Conservation (phyloP, 2,888 invertebrate genomes). For the Caenorhabditis japonica region DNA sequence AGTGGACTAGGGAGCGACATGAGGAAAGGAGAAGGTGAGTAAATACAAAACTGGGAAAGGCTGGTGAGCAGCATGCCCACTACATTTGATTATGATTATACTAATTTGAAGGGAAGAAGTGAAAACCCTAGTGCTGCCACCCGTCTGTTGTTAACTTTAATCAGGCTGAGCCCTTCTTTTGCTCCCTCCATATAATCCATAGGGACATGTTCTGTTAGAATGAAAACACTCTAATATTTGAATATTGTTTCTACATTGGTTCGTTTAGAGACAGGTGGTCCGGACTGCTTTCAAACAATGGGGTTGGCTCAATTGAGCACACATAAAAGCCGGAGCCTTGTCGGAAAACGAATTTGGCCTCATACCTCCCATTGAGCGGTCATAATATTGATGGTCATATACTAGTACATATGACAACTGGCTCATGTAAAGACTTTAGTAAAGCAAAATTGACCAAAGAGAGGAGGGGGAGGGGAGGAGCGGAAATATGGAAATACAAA, state of each 20-base stretch:
- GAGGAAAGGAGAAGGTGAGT: slow-evolving; percentile 28
- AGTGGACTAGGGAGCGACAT: not conserved
- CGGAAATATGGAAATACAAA: too few species aligned
- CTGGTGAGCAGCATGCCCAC: not conserved
- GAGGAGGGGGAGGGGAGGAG: too few species aligned
- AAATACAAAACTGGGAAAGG: slow-evolving; percentile 23
- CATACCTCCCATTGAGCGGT: slow-evolving; percentile 12
- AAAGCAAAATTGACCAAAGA: too few species aligned
- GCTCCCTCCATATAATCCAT: too few species aligned
- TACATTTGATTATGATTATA: slow-evolving; percentile 18
- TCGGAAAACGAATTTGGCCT: slow-evolving; percentile 9
- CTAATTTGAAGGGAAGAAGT: not conserved
- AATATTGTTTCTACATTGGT: slow-evolving; percentile 39
- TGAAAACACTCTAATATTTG: too few species aligned
- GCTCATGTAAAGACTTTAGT: too few species aligned
- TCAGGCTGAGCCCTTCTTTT: too few species aligned
- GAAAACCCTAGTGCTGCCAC: too few species aligned
- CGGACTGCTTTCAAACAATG: slow-evolving; percentile 28
- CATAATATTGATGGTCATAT: slow-evolving; percentile 26
- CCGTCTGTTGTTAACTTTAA: too few species aligned
- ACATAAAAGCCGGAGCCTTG: slow-evolving; percentile 30
- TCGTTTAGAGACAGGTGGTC: slow-evolving; percentile 26
- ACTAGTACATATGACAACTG: too few species aligned
- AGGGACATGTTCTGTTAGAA: too few species aligned
- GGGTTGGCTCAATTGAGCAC: slow-evolving; percentile 43